Evolutionary conservation across 1,140 invertebrate species (phyloP), one percentile per base, ranked within the genome.

Genomic region (Drosophila cardini): DNA sequence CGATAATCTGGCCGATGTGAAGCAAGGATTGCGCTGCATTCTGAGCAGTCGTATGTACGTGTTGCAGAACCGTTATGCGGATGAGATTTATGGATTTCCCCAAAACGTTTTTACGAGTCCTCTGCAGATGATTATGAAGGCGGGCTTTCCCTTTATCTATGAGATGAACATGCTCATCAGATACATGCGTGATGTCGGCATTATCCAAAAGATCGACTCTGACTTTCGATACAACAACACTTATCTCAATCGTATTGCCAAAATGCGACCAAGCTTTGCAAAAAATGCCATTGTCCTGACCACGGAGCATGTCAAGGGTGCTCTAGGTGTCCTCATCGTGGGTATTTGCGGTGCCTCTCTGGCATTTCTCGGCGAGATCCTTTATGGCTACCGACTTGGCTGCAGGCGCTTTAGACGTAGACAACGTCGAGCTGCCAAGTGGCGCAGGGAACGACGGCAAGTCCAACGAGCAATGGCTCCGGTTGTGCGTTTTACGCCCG

Each of bases 61-160:
- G 0, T 5, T 91, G 42, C 90, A 90, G 56, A 90, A 76, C 62
- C 11, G 18, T 9, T 46, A 62, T 36, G 82, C 78, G 10, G 93
- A 93, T 46, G 92, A 92, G 61, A 79, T 92, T 0, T 94, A 92
- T 69, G 80, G 90, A 2, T 86, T 92, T 57, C 73, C 84, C 0
- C 11, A 73, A 0, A 92, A 93, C 65, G 91, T 93, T 4, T 93
- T 94, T 55, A 90, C 91, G 5, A 93, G 93, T 10, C 92, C 93
- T 13, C 53, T 93, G 52, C 93, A 94, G 78, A 92, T 94, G 80
- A 90, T 94, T 26, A 91, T 92, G 67, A 89, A 92, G 60, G 92
- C 90, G 52, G 94, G 94, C 11, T 94, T 93, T 43, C 93, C 93
- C 2, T 93, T 93, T 30, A 86, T 94, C 45, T 77, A 74, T n/a